phyloP scores from a whole-genome alignment of 2,888 invertebrate species.

The Dermolepida albohirtum region DNA sequence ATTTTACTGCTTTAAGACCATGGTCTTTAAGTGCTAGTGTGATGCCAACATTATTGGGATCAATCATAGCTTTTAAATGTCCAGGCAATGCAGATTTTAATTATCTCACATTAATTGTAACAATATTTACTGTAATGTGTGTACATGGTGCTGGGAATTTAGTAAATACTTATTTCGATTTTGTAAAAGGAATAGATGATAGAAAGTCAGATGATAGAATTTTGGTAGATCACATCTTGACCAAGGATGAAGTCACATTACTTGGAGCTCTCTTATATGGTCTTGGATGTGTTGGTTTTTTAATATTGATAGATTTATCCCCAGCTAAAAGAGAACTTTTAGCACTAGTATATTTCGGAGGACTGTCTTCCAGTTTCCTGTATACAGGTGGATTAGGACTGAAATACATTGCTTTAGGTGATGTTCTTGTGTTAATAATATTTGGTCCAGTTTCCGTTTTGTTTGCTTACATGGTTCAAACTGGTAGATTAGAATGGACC shows the following conservation, averaged over 20 bases:
- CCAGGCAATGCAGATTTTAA: constrained; percentile 80
- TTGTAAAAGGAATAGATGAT: constrained; percentile 95
- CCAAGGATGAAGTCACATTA: constrained; percentile 85
- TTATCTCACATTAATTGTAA: constrained; percentile 81
- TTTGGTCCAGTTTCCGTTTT: constrained; percentile 95
- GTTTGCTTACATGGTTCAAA: constrained; percentile 93
- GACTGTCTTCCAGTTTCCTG: constrained; percentile 93
- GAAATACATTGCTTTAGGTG: constrained; percentile 95
- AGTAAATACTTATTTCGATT: constrained; percentile 97
- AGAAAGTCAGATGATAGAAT: constrained; percentile 94
- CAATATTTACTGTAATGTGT: constrained; percentile 86
- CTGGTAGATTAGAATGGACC: constrained; percentile 90
- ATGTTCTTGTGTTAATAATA: constrained; percentile 89
- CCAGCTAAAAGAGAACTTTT: constrained; percentile 95
- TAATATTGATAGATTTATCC: constrained; percentile 70
- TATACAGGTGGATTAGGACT: constrained; percentile 96
- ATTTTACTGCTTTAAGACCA: constrained; percentile 88
- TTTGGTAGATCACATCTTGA: constrained; percentile 91
- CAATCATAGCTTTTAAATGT: constrained; percentile 87
- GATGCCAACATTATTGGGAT: constrained; percentile 90
- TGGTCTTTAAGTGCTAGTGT: constrained; percentile 95
- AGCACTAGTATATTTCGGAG: constrained; percentile 94
- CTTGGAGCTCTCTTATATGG: constrained; percentile 90
- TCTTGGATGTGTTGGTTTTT: constrained; percentile 76
- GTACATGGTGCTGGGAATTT: constrained; percentile 97